Evolutionary conservation across 2,888 invertebrate genomes (phyloP).

Genomic region (Osedax fenrisi): DNA sequence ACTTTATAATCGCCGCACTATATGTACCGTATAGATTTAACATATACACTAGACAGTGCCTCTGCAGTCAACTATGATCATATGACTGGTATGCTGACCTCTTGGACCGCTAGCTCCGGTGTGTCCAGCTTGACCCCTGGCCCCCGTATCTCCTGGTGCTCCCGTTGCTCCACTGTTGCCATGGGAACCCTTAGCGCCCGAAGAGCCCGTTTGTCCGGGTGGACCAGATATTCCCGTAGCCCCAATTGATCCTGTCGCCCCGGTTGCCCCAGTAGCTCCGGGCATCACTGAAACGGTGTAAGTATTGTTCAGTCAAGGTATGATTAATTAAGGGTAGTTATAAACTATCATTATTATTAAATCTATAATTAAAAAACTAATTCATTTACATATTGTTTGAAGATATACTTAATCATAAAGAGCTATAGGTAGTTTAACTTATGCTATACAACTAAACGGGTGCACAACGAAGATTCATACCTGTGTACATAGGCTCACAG

Average conservation of each 20-base stretch:
- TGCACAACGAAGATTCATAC: no score
- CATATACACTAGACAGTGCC: no score
- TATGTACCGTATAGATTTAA: no score
- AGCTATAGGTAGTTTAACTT: no score
- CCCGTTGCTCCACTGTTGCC: neutral
- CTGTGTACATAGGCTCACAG: neutral
- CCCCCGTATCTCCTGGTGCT: neutral
- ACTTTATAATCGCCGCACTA: no score
- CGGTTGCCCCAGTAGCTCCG: neutral
- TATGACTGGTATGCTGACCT: neutral
- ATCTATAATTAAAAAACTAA: no score
- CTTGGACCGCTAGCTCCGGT: neutral
- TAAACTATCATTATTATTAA: no score
- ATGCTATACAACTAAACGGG: no score
- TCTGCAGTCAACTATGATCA: neutral
- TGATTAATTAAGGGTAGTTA: no score
- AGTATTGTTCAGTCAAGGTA: no score
- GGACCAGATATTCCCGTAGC: neutral
- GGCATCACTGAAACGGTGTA: neutral
- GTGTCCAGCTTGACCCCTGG: neutral
- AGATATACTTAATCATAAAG: no score
- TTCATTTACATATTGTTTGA: no score
- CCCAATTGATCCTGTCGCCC: neutral
- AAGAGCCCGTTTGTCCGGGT: neutral
- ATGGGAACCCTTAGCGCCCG: neutral